phyloP scores from a whole-genome alignment of 2,888 invertebrate species.

The Ptychoptera contaminata region DNA sequence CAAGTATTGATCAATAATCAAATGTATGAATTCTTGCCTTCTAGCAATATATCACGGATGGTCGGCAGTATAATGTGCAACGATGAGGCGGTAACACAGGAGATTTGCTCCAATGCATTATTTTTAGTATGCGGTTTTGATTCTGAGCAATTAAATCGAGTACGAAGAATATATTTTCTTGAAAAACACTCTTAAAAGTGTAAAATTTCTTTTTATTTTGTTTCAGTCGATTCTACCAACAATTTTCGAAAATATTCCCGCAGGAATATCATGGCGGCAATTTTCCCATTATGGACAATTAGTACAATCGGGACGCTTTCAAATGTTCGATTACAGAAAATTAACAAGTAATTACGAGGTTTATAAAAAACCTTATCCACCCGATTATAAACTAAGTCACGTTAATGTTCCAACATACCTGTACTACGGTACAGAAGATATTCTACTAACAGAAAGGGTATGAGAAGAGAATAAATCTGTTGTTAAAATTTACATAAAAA shows the following conservation, averaged over 20 bases:
- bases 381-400: conserved; percentile 23
- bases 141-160: conserved; percentile 38
- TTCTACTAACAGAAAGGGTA: background rate
- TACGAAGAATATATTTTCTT: conserved; percentile 13
- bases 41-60: background rate
- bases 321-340: conserved; percentile 22
- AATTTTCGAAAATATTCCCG: conserved; percentile 35
- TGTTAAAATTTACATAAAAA: too few relatives aligned
- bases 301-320: conserved; percentile 20
- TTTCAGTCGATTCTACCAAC: conserved; percentile 38
- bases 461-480: too few relatives aligned
- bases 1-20: background rate
- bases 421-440: conserved; percentile 17
- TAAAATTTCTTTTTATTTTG: background rate
- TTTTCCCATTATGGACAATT: conserved; percentile 40
- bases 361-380: conserved; percentile 24
- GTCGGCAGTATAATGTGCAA: conserved; percentile 23
- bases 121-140: conserved; percentile 44
- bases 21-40: background rate
- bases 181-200: background rate
- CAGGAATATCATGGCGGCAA: conserved; percentile 38
- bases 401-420: conserved; percentile 27
- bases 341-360: conserved; percentile 18
- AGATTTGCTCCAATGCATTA: conserved; percentile 41
- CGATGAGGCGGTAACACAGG: conserved; percentile 28